Conservation (phyloP, 2,797 vertebrate genomes). For the Novumbra hubbsi region DNA sequence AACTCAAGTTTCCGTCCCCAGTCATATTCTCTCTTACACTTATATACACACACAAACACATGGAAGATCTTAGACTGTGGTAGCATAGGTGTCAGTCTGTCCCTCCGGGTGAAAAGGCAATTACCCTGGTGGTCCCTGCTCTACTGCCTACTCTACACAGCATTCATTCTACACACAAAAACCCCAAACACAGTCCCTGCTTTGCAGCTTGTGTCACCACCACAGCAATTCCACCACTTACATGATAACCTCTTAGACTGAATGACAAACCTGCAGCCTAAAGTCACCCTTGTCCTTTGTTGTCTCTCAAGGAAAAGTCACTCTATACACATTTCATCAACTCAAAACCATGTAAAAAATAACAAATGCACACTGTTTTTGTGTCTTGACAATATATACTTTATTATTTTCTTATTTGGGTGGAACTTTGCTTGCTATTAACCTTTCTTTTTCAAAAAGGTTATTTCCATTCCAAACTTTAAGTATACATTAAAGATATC, state of each 20-base stretch:
- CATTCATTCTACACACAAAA: slow-evolving; percentile 48
- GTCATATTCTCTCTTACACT: slow-evolving; percentile 5
- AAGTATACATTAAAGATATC: no score
- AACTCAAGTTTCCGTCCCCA: not conserved
- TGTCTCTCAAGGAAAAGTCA: slow-evolving; percentile 43
- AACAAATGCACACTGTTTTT: slow-evolving; percentile 16
- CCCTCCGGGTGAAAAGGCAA: slow-evolving; percentile 63
- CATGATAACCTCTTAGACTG: slow-evolving; percentile 50
- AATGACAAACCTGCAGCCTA: slow-evolving; percentile 34
- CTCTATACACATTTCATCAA: slow-evolving; percentile 38
- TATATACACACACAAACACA: slow-evolving; percentile 34
- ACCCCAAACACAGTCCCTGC: slow-evolving; percentile 35
- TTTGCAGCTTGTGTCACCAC: slow-evolving; percentile 46
- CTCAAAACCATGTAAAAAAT: slow-evolving; percentile 59
- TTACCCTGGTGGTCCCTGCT: slow-evolving; percentile 52
- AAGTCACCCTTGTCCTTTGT: slow-evolving; percentile 30
- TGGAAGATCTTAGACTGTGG: slow-evolving; percentile 24
- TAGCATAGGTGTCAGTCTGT: slow-evolving; percentile 20
- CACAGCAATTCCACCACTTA: slow-evolving; percentile 50
- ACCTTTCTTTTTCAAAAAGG: no score
- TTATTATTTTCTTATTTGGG: no score
- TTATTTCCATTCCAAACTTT: no score
- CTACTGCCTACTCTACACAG: slow-evolving; percentile 43
- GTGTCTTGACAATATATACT: no score
- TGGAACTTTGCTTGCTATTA: no score